Evolutionary conservation across 2,888 invertebrate genomes (phyloP).

Genomic region (Eristalis pertinax): DNA sequence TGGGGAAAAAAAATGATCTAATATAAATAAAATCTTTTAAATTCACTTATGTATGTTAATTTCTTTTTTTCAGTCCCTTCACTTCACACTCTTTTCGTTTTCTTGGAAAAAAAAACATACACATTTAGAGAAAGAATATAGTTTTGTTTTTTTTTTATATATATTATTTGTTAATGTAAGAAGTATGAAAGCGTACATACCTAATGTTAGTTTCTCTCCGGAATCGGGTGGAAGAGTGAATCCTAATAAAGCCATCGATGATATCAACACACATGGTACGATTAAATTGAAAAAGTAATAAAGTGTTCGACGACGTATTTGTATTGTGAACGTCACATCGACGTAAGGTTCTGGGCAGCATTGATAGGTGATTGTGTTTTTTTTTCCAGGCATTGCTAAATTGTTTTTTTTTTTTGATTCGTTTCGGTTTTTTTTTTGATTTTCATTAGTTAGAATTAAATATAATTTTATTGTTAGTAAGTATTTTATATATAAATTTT

Average conservation of each 20-base stretch:
- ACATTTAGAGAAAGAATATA: background rate
- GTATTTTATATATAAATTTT: background rate
- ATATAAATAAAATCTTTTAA: slow-evolving; percentile 40
- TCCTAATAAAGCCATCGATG: slow-evolving; percentile 98
- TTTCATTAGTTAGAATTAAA: slow-evolving; percentile 29
- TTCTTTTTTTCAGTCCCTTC: background rate
- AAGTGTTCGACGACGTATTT: slow-evolving; percentile 96
- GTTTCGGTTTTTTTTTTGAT: background rate
- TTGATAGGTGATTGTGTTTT: slow-evolving; percentile 94
- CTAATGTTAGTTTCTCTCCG: slow-evolving; percentile 82
- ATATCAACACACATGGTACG: slow-evolving; percentile 99
- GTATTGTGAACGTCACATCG: slow-evolving; percentile 95
- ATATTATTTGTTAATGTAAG: too few relatives aligned
- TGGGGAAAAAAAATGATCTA: slow-evolving; percentile 46
- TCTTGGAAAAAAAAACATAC: background rate
- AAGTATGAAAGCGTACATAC: slow-evolving; percentile 76
- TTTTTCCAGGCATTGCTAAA: slow-evolving; percentile 94
- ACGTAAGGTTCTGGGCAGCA: slow-evolving; percentile 97
- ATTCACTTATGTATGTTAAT: background rate
- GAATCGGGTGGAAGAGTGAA: slow-evolving; percentile 98
- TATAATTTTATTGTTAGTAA: background rate
- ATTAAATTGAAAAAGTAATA: slow-evolving; percentile 99
- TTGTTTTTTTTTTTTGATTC: background rate
- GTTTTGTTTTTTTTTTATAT: too few relatives aligned
- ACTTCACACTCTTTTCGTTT: background rate